Evolutionary conservation across 2,113 vertebrate species (phyloP).

Genomic region (Urocynchramus pylzowi): DNA sequence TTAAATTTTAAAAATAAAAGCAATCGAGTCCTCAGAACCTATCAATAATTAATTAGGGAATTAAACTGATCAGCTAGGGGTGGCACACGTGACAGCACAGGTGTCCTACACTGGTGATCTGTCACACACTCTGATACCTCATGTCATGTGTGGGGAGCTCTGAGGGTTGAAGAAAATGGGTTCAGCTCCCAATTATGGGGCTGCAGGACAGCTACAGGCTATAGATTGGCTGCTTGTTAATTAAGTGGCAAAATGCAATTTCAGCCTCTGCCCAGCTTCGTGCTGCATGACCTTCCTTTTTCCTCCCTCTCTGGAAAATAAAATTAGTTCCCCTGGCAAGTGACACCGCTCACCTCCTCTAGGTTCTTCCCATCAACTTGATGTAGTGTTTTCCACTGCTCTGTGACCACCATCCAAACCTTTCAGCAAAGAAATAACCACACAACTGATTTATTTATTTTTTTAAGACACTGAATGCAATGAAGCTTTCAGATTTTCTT

Average conservation of each 20-base stretch:
- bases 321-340: slow-evolving; percentile 16
- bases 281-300: background rate
- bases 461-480: background rate
- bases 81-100: background rate
- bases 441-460: background rate
- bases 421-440: background rate
- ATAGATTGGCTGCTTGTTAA: slow-evolving; percentile 1
- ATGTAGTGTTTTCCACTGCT: background rate
- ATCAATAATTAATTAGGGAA: background rate
- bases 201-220: background rate
- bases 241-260: slow-evolving; percentile 25
- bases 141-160: background rate
- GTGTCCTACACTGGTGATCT: background rate
- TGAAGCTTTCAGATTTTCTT: background rate
- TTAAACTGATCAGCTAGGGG: background rate
- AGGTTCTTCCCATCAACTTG: slow-evolving; percentile 14
- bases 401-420: background rate
- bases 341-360: background rate
- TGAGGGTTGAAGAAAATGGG: background rate
- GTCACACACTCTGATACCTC: background rate
- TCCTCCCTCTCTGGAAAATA: background rate
- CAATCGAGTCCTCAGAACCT: background rate
- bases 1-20: background rate
- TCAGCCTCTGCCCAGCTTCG: slow-evolving; percentile 9
- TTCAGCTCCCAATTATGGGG: slow-evolving; percentile 1